Evolutionary conservation across 2,797 vertebrate genomes (phyloP), one percentile per base, ranked within the genome.

Genomic region (Pseudochromis fuscus): DNA sequence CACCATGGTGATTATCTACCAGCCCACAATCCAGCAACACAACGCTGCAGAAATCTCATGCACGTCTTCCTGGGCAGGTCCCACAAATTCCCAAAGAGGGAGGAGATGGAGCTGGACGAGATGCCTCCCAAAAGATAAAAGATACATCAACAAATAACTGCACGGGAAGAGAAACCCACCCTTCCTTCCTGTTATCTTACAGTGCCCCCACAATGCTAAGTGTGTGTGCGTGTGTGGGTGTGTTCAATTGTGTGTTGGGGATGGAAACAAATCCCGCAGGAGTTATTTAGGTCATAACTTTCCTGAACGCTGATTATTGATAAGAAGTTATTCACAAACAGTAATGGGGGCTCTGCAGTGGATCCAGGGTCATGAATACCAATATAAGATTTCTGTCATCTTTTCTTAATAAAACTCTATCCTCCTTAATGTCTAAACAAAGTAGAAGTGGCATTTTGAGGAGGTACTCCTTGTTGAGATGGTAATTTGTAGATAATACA

Each of bases 121-220:
- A 92, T 90, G 81, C 82, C 81, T 89, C 85, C 85, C 80, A 65
- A 87, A 78, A 92, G 93, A 95, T 94, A 94, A 93, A 91, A 85
- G 67, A 79, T 64, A 82, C 30, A 86, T 87, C 85, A 91, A 89
- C 84, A 92, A 92, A 91, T 84, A 93, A 79, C 71, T 46, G 69
- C 44, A 24, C 68, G 67, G 87, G 86, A 90, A 88, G 79, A 79
- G 59, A 85, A 81, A 60, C 44, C 73, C 87, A 79, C 91, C 91
- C 90, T 89, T 91, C 89, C 87, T 90, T 88, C 91, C 92, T 90
- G 87, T 88, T 91, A 90, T 93, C 91, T 87, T 72, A 73, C 76
- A 73, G 50, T 21, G 67, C 46, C 37, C 37, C 50, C 1, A 70
- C 71, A 84, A 53, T 46, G 40, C 21, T 38, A 45, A 25, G n/a